Conservation (phyloP, 2,797 vertebrate genomes). For the Megaceryle alcyon region DNA sequence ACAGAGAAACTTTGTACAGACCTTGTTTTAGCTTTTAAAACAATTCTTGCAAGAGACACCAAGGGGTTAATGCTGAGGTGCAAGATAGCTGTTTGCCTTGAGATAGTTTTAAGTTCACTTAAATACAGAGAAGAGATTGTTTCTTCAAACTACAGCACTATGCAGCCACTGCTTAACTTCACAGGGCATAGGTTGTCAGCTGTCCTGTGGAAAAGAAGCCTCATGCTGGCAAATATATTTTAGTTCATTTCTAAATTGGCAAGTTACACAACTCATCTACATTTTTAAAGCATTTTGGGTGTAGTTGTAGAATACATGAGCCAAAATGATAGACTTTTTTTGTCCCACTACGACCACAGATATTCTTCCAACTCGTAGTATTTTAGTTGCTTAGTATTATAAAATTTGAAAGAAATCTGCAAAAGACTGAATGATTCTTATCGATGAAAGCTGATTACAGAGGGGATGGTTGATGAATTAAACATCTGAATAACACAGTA, state of each 20-base stretch:
- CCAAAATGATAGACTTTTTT: neutral
- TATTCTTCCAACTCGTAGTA: neutral
- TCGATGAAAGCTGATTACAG: neutral
- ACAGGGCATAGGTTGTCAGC: neutral
- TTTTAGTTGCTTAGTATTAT: neutral
- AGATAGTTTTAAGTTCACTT: neutral
- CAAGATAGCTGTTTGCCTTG: neutral
- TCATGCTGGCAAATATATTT: neutral
- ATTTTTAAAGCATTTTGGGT: neutral
- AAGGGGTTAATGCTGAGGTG: neutral
- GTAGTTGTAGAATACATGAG: neutral
- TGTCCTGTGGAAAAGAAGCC: neutral
- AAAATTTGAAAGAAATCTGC: neutral
- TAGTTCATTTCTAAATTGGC: neutral
- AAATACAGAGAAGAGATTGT: neutral
- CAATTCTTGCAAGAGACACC: neutral
- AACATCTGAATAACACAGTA: neutral
- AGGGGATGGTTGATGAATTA: accelerated
- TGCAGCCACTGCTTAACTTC: neutral
- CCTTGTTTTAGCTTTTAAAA: neutral
- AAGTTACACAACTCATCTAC: accelerated
- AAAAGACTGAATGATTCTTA: neutral
- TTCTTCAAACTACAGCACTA: neutral
- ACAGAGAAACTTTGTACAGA: neutral
- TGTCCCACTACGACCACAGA: neutral